Evolutionary conservation across 2,888 invertebrate genomes (phyloP), one percentile per base, ranked within the genome.

Genomic region (Dastarcus helophoroides): DNA sequence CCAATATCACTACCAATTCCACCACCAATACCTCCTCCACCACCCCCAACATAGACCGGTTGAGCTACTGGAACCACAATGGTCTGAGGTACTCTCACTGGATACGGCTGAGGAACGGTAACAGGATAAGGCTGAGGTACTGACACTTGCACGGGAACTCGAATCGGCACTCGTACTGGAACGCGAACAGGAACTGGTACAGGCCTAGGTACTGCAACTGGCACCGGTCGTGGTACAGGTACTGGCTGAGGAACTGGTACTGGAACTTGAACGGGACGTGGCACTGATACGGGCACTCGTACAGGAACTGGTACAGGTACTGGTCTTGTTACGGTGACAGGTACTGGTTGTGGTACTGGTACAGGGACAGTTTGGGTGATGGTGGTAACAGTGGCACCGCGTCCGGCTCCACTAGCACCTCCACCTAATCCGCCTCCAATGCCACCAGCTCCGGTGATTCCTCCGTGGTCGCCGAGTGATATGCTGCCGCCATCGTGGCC

Each of bases 51-150:
- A 14, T 40, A 23, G 22, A 69, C 65, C 6, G 70, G 69, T 33
- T 67, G 67, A 0, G 71, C 67, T 1, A 71, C 66, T 2, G 68
- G 68, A 19, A 69, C 64, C 1, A 64, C 63, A 0, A 71, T 62
- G 1, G 64, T 64, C 43, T 69, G 69, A 1, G 37, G 37, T 11
- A 52, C 44, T 37, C 46, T 42, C 36, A 49, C 53, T 36, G 49
- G 46, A 14, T 39, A 38, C 9, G 44, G 40, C 37, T 43, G 44
- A 23, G 43, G 42, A 22, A 44, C 38, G 28, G 31, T 33, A 4
- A 46, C 45, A 30, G 40, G 36, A 16, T 41, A 39, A 11, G 45
- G 47, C 22, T 43, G 42, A 22, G 47, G 44, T 2, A 40, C 39
- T 29, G 41, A 35, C 12, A 46, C 44, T 32, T 34, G 30, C 23